Percentiles rank a stretch among this genome's conserved stretches.
phyloP scores from a whole-genome alignment of 2,797 vertebrate species.

The Neomorphus geoffroyi region DNA sequence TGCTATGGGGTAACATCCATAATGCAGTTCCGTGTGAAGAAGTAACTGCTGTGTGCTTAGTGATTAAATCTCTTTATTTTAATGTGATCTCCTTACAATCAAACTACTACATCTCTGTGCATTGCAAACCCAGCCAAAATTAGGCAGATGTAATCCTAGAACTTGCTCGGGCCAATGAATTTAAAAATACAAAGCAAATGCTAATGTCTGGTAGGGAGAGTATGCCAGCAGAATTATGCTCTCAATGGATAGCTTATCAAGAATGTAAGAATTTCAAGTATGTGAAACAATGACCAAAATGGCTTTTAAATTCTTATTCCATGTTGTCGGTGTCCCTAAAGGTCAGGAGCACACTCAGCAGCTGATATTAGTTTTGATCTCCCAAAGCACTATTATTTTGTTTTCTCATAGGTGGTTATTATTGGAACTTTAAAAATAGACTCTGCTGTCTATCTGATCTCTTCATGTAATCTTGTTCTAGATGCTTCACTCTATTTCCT shows the following conservation, averaged over 20 bases:
- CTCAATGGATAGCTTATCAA: background rate
- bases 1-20: background rate
- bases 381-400: background rate
- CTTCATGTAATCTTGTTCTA: background rate
- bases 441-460: conserved; percentile 15
- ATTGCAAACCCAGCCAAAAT: background rate
- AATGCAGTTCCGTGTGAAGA: background rate
- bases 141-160: background rate
- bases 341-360: background rate
- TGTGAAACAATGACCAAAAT: background rate
- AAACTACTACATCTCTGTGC: background rate
- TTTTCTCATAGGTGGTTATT: conserved; percentile 25
- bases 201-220: background rate
- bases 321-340: background rate
- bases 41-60: background rate
- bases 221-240: background rate
- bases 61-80: background rate
- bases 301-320: background rate
- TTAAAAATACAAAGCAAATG: background rate
- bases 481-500: conserved; percentile 1
- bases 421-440: conserved; percentile 37
- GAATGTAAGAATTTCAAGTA: background rate
- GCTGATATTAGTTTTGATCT: background rate
- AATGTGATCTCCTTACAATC: background rate
- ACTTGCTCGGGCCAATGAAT: background rate